Evolutionary conservation across 2,113 vertebrate genomes (phyloP).

Genomic region (Acanthochromis polyacanthus): DNA sequence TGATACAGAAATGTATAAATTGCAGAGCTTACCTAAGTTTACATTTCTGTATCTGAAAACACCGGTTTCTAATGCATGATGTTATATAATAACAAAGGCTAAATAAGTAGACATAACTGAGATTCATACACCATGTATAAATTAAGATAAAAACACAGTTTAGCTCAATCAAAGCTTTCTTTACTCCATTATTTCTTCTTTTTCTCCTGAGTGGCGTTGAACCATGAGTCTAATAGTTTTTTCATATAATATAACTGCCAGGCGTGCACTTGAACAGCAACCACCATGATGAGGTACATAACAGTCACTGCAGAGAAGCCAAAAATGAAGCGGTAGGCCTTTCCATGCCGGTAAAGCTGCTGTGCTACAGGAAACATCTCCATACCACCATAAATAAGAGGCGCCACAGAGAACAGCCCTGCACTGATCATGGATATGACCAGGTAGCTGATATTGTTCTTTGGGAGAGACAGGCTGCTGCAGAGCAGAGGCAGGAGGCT

Average conservation of each 20-base stretch:
- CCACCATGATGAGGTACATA: slow-evolving; percentile 94
- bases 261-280: slow-evolving; percentile 94
- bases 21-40: background rate
- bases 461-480: slow-evolving; percentile 93
- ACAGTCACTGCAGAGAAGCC: slow-evolving; percentile 94
- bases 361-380: slow-evolving; percentile 98
- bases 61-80: background rate
- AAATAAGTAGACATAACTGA: slow-evolving; percentile 17
- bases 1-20: background rate
- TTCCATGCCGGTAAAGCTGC: slow-evolving; percentile 97
- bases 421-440: slow-evolving; percentile 97
- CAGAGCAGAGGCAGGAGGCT: slow-evolving; percentile 81
- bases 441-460: slow-evolving; percentile 98
- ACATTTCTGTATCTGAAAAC: background rate
- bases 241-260: slow-evolving; percentile 99
- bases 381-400: slow-evolving; percentile 97
- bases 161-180: slow-evolving; percentile 20
- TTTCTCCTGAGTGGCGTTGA: slow-evolving; percentile 96
- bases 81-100: slow-evolving; percentile 1
- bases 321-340: slow-evolving; percentile 96
- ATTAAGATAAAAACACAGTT: slow-evolving; percentile 26
- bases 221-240: slow-evolving; percentile 98
- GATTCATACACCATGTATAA: slow-evolving; percentile 16
- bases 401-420: slow-evolving; percentile 95
- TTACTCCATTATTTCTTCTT: slow-evolving; percentile 86